phyloP scores from a whole-genome alignment of 2,888 invertebrate species.

The Drosophila merina region DNA sequence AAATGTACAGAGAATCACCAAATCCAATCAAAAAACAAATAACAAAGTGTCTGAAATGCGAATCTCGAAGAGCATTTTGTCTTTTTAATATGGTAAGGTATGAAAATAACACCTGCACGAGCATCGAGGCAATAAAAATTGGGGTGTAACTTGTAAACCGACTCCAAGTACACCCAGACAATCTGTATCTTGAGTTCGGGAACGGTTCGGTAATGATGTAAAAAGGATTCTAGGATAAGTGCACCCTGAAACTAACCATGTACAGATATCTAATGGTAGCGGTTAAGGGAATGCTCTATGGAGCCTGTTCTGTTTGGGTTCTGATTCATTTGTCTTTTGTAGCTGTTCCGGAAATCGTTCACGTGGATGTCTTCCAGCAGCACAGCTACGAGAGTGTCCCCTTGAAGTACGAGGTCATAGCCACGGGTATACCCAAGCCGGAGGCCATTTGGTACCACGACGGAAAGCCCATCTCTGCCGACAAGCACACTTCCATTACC shows the following conservation, averaged over 20 bases:
- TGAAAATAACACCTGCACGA: slow-evolving; percentile 12
- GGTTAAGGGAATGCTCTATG: background rate
- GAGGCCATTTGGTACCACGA: slow-evolving; percentile 92
- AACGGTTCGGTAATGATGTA: slow-evolving; percentile 20
- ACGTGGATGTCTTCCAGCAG: slow-evolving; percentile 90
- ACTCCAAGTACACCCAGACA: slow-evolving; percentile 4
- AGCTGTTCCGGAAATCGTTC: slow-evolving; percentile 89
- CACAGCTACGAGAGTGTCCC: slow-evolving; percentile 92
- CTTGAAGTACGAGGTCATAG: slow-evolving; percentile 91
- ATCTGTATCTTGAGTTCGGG: slow-evolving; percentile 1
- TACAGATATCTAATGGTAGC: slow-evolving; percentile 21
- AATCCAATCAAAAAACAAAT: slow-evolving; percentile 1
- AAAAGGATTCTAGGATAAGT: slow-evolving; percentile 20
- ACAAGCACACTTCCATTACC: slow-evolving; percentile 87
- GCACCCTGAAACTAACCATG: slow-evolving; percentile 39
- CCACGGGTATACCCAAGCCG: slow-evolving; percentile 91
- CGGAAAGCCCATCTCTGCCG: slow-evolving; percentile 88
- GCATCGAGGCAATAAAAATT: slow-evolving; percentile 2
- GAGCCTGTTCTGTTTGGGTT: background rate
- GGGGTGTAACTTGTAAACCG: slow-evolving; percentile 13
- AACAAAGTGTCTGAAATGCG: slow-evolving; percentile 32
- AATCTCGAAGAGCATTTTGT: slow-evolving; percentile 10
- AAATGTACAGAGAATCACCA: slow-evolving; percentile 22
- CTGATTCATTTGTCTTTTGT: slow-evolving; percentile 34
- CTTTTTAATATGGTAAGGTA: slow-evolving; percentile 7